Conservation (phyloP, 2,888 invertebrate genomes). For the Sinohyriopsis cumingii region DNA sequence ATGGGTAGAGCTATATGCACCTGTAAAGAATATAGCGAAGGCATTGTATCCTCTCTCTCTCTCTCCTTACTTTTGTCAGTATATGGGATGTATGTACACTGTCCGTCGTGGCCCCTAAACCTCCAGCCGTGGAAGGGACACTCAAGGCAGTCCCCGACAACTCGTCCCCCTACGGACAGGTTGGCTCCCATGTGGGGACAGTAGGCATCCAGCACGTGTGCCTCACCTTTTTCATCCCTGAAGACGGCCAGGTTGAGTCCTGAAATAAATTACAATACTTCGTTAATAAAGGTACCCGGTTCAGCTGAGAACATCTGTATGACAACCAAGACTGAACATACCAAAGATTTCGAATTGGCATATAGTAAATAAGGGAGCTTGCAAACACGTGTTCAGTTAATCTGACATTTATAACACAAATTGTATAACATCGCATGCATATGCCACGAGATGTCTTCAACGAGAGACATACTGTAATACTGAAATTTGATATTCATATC, state of each 20-base stretch:
- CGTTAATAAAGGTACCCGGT: not conserved
- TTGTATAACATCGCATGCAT: too few relatives aligned
- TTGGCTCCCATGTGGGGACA: conserved; percentile 94
- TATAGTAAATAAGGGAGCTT: too few relatives aligned
- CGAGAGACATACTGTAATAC: too few relatives aligned
- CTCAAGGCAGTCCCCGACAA: conserved; percentile 82
- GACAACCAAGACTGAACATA: too few relatives aligned
- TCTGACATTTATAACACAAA: too few relatives aligned
- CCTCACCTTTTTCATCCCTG: conserved; percentile 77
- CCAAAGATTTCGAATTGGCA: too few relatives aligned
- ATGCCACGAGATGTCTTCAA: too few relatives aligned
- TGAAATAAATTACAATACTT: conserved; percentile 60
- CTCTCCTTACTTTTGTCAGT: conserved; percentile 74
- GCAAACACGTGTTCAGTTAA: too few relatives aligned
- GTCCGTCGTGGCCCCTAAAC: conserved; percentile 84
- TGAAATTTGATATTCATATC: too few relatives aligned
- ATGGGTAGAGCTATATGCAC: too few relatives aligned
- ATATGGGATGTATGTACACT: conserved; percentile 84
- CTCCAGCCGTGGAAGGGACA: conserved; percentile 94
- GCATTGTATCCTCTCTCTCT: conserved; percentile 1
- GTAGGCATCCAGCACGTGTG: conserved; percentile 85
- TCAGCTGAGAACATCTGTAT: not conserved
- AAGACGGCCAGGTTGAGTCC: conserved; percentile 84
- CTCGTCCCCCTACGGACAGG: conserved; percentile 83
- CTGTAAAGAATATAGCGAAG: too few relatives aligned